Conservation (phyloP, 2,888 invertebrate species). For the Craniophora ligustri region DNA sequence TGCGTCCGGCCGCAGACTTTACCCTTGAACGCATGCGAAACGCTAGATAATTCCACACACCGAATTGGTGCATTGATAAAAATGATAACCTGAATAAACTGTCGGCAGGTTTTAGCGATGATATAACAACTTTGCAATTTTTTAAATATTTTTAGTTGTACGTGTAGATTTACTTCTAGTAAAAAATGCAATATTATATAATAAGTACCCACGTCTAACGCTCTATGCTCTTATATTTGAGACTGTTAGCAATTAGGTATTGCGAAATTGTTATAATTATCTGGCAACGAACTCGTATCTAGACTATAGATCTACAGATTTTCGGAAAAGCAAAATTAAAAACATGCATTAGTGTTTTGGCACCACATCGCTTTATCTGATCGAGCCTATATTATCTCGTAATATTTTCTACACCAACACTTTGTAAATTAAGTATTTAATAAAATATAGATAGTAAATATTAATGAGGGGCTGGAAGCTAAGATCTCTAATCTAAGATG, state of each 20-base stretch:
- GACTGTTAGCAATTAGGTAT: constrained; percentile 4
- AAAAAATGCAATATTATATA: constrained; percentile 21
- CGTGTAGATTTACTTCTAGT: too few relatives aligned
- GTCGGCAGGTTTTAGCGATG: constrained; percentile 62
- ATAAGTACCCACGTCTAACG: too few relatives aligned
- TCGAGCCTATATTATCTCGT: background rate
- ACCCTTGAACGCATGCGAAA: constrained; percentile 85
- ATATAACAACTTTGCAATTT: constrained; percentile 37
- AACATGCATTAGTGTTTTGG: constrained; percentile 14
- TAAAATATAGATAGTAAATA: too few relatives aligned
- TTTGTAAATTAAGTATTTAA: too few relatives aligned
- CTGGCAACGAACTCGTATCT: background rate
- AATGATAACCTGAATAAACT: constrained; percentile 79
- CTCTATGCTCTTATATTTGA: constrained; percentile 4
- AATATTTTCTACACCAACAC: too few relatives aligned
- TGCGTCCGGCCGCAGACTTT: constrained; percentile 81
- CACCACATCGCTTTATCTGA: background rate
- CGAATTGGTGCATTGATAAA: constrained; percentile 86
- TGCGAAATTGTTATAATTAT: background rate
- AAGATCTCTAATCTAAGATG: too few relatives aligned
- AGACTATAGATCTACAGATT: background rate
- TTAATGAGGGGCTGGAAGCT: too few relatives aligned
- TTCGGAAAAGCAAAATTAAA: constrained; percentile 3
- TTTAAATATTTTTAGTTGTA: constrained; percentile 27
- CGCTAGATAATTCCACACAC: constrained; percentile 78